These are phyloP conservation scores for Apistogramma diplotaenia DNA, from an alignment of 2,113 vertebrate species.

Conservation along the genomic window DNA sequence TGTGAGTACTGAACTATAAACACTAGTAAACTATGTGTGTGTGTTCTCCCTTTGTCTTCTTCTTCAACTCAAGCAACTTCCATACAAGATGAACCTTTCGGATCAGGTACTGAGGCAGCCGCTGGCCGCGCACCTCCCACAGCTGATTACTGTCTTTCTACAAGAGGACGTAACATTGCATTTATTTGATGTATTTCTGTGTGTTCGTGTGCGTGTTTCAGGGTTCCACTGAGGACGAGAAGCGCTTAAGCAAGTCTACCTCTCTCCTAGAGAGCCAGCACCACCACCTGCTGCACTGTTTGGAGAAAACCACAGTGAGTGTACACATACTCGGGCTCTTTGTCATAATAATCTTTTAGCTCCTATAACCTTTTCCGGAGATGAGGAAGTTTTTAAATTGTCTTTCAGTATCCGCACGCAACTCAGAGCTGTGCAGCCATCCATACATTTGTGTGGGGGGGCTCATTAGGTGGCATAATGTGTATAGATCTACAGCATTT, in stretches of 20 bases:
- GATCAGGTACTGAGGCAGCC: constrained; percentile 72
- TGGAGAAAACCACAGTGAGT: constrained; percentile 99
- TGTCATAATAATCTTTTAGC: not conserved
- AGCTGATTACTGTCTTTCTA: constrained; percentile 18
- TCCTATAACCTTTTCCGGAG: not conserved
- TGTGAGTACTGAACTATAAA: constrained; percentile 27
- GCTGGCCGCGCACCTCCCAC: constrained; percentile 33
- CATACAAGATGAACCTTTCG: constrained; percentile 80
- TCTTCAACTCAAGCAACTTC: constrained; percentile 72
- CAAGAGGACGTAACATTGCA: not conserved
- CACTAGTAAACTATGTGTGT: constrained; percentile 60
- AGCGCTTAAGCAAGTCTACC: constrained; percentile 83
- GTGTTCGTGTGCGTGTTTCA: constrained; percentile 58
- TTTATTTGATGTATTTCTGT: not conserved
- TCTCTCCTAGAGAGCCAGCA: constrained; percentile 96
- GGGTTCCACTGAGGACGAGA: constrained; percentile 89
- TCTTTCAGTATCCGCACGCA: not conserved
- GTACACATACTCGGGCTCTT: not conserved
- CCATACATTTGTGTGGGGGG: not conserved
- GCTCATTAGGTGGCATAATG: not conserved
- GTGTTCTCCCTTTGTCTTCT: constrained; percentile 72
- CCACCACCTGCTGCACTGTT: constrained; percentile 97
- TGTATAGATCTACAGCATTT: not conserved
- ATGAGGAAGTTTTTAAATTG: not conserved
- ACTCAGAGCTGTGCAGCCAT: not conserved